Evolutionary conservation across 2,888 invertebrate genomes (phyloP), one percentile per base, ranked within the genome.

Genomic region (Stictocephala bisonia): DNA sequence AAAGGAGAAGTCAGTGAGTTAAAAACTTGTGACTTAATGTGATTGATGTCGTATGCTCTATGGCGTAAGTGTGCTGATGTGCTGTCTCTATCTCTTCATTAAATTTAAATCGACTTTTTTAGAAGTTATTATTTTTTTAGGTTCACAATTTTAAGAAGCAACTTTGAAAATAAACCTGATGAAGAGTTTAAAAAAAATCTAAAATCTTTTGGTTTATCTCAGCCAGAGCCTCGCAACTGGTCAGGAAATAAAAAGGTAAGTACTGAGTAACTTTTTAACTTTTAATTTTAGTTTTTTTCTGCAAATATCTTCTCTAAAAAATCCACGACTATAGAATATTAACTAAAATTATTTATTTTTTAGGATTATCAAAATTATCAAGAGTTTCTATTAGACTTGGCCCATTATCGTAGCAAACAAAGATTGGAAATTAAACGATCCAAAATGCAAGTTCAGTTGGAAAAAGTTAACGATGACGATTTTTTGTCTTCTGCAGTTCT

Each of bases 201-300:
- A n/a, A 89, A 90, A 75, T 86, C 90, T 0, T 85, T 91, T 20
- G 90, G 90, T 11, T 85, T 92, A 22, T 85, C 86, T 9, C 90
- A 91, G 78, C 93, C 93, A 0, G 87, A 89, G n/a, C 89, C 90
- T 74, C 87, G 93, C 78, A 92, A 91, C 81, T 93, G 93, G 93
- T 89, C 85, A 40, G 87, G 87, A 4, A 83, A 84, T 81, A 89
- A 90, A 83, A 86, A 84, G 74, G 76, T n/a, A n/a, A n/a, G n/a
- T n/a, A n/a, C n/a, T n/a, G n/a, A n/a, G n/a, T n/a, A n/a, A n/a
- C n/a, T n/a, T n/a, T n/a, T n/a, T n/a, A n/a, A n/a, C n/a, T n/a
- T n/a, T n/a, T n/a, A n/a, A n/a, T n/a, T n/a, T 76, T 27, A 9
- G 35, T 35, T 35, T 35, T 11, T 9, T 11, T 35, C 7, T 35